A percentile compares a stretch with the other conserved stretches of the same genome.
Evolutionary conservation across 2,888 invertebrate genomes (phyloP).

Genomic region (Actias luna): DNA sequence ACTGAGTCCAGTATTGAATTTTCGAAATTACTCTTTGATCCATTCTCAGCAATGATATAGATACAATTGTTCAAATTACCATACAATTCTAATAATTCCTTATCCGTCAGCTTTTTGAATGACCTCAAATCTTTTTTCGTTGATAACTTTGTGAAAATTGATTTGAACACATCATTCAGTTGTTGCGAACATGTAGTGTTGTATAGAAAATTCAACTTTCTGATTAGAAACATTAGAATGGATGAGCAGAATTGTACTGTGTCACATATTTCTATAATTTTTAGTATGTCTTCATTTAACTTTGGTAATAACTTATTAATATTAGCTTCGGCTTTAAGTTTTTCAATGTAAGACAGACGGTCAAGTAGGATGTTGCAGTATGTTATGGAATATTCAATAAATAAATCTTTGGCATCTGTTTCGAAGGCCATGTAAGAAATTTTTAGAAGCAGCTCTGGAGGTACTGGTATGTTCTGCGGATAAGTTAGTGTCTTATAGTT

Average conservation of each 20-base stretch:
- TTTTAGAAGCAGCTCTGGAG: constrained; percentile 62
- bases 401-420: constrained; percentile 40
- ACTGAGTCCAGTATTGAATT: constrained; percentile 37
- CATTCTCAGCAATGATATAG: constrained; percentile 57
- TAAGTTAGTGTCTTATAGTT: constrained; percentile 35
- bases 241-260: constrained; percentile 51
- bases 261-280: constrained; percentile 56
- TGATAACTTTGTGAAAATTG: constrained; percentile 50
- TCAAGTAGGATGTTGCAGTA: constrained; percentile 69
- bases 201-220: constrained; percentile 58
- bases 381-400: constrained; percentile 59
- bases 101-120: constrained; percentile 46
- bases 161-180: constrained; percentile 40
- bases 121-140: constrained; percentile 41
- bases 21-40: constrained; percentile 46
- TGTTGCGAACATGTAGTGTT: constrained; percentile 41
- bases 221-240: constrained; percentile 51
- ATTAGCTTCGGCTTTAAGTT: constrained; percentile 44
- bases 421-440: constrained; percentile 68
- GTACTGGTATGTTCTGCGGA: constrained; percentile 45
- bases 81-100: constrained; percentile 49
- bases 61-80: constrained; percentile 60
- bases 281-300: constrained; percentile 51
- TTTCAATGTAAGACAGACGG: constrained; percentile 57
- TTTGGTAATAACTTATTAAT: constrained; percentile 58